Evolutionary conservation across 2,797 vertebrate species (phyloP), one percentile per base, ranked within the genome.

Genomic region (Gymnothorax javanicus): DNA sequence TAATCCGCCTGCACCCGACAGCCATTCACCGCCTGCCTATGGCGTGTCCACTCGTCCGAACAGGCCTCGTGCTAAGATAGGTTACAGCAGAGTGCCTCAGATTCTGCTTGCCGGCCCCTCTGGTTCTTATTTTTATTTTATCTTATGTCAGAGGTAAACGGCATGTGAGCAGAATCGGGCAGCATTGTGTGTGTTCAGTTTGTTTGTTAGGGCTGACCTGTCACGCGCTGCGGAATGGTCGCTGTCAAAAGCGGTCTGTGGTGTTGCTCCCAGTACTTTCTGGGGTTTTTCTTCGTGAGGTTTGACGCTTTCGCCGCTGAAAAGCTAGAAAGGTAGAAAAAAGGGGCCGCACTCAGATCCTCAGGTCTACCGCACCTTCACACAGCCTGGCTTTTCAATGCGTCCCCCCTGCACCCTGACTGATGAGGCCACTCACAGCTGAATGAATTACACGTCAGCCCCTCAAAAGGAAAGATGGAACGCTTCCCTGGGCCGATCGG

Each of bases 371-470:
- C 17, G 17, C 43, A 54, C 17, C 17, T 7, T 23, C 12, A 15
- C 27, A 2, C 71, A 3, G 50, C 20, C 6, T 0, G 17, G 15
- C 43, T 9, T 8, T 79, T n/a, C 50, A 20, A 54, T 20, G 54
- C 77, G 57, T n/a, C 25, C 57, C n/a, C 33, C 25, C 25, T 58
- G 64, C 64, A 50, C 3, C 11, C 85, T 84, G 71, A 79, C 85
- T 56, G 77, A 86, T 79, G 73, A 81, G 56, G 85, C 57, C 86
- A 82, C 82, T 60, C 71, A 69, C 60, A 73, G 43, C n/a, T 75
- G 33, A 5, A 59, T 84, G 56, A 84, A 85, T 86, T 86, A 84
- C 82, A 86, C 60, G 85, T 88, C 73, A 84, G 56, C 58, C 33
- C 60, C 64, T 50, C 59, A 73, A 67, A 73, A 82, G 23, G 13